phyloP scores from a whole-genome alignment of 2,888 invertebrate genomes.

The Phlogophora meticulosa region DNA sequence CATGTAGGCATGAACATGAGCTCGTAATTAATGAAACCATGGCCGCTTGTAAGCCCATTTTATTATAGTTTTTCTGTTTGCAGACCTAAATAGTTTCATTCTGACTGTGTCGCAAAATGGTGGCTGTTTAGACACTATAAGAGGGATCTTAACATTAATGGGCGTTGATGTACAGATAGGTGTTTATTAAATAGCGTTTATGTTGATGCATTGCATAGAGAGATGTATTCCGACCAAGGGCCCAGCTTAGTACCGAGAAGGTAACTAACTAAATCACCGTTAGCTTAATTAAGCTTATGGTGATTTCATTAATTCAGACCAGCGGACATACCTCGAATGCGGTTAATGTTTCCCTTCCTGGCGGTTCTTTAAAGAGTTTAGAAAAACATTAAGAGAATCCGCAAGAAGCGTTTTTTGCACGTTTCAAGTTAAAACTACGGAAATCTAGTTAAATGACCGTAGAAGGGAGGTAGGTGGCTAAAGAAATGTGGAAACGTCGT shows the following conservation, averaged over 20 bases:
- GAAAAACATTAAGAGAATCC: slow-evolving; percentile 37
- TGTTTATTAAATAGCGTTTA: neutral
- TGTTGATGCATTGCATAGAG: neutral
- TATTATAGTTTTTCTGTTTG: slow-evolving; percentile 30
- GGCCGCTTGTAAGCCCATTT: slow-evolving; percentile 44
- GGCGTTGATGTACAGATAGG: neutral
- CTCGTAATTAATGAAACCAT: slow-evolving; percentile 60
- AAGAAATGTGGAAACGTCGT: slow-evolving; percentile 62
- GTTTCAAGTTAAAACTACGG: slow-evolving; percentile 47
- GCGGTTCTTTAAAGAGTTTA: slow-evolving; percentile 13
- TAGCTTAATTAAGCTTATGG: slow-evolving; percentile 5
- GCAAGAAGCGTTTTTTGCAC: slow-evolving; percentile 36
- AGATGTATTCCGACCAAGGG: neutral
- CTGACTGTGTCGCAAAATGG: slow-evolving; percentile 25
- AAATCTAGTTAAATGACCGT: slow-evolving; percentile 56
- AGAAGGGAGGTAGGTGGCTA: slow-evolving; percentile 52
- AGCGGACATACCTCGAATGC: slow-evolving; percentile 27
- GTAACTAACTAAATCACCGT: too few species aligned
- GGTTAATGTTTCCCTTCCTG: slow-evolving; percentile 43
- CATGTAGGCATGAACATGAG: slow-evolving; percentile 59
- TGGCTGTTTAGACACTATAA: slow-evolving; percentile 6
- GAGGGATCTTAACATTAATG: slow-evolving; percentile 14
- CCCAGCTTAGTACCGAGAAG: neutral
- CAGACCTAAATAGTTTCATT: slow-evolving; percentile 35
- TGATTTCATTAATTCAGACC: slow-evolving; percentile 20